Conservation (phyloP, 2,113 vertebrate genomes). For the Ceyx cyanopectus region DNA sequence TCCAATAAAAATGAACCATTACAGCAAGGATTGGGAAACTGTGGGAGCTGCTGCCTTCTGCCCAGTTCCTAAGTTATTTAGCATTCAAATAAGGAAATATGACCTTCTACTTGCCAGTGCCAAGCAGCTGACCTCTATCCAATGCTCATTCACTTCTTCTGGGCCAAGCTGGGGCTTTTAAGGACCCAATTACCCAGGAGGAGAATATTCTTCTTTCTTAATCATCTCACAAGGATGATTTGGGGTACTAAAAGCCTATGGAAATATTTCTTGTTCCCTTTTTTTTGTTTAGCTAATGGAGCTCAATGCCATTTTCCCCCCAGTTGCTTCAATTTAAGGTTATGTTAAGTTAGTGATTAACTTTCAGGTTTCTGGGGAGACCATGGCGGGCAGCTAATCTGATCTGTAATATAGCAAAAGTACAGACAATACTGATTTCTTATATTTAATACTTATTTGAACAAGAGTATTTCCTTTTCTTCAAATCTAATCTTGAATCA, state of each 20-base stretch:
- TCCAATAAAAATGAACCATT: not conserved
- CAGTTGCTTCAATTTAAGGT: not conserved
- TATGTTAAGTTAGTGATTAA: constrained; percentile 28
- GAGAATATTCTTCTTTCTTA: not conserved
- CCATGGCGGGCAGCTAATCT: not conserved
- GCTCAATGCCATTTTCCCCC: not conserved
- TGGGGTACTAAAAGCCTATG: not conserved
- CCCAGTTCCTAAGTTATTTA: not conserved
- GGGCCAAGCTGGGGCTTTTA: not conserved
- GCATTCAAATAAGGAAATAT: not conserved
- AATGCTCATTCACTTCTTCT: not conserved
- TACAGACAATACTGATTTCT: constrained; percentile 23
- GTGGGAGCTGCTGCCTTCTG: not conserved
- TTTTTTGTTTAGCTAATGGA: not conserved
- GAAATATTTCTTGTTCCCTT: not conserved
- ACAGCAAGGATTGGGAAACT: not conserved
- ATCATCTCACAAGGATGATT: not conserved
- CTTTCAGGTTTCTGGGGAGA: constrained; percentile 20
- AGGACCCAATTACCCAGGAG: not conserved
- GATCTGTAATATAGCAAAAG: not conserved
- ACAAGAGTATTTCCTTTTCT: not conserved
- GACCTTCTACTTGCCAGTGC: not conserved
- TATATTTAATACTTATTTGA: not conserved
- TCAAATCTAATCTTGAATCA: constrained; percentile 58
- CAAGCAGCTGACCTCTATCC: not conserved